These are phyloP conservation scores for Callorhinus ursinus DNA, from an alignment of 2,113 vertebrate species.

Conservation along the genomic window DNA sequence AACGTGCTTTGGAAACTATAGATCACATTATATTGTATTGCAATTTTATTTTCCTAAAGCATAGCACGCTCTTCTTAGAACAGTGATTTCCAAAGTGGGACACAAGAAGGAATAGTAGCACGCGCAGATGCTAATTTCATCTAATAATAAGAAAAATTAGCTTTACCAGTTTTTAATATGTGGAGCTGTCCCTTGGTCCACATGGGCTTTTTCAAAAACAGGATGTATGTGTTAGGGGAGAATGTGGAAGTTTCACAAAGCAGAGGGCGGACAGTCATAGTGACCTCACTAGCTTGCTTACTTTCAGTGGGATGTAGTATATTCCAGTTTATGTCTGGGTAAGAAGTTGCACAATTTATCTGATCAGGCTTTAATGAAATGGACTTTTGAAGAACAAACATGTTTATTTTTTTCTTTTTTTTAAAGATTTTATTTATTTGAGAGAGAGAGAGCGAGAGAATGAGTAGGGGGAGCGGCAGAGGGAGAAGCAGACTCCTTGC, in stretches of 20 bases:
- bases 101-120: neutral
- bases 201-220: neutral
- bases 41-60: neutral
- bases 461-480: too few species aligned
- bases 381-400: neutral
- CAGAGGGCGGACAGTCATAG: neutral
- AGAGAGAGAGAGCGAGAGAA: too few species aligned
- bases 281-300: neutral
- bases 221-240: neutral
- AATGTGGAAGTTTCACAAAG: neutral
- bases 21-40: neutral
- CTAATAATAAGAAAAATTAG: neutral
- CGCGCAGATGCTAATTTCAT: neutral
- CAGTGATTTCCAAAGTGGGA: neutral
- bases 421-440: too few species aligned
- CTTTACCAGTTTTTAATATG: neutral
- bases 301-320: neutral
- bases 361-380: neutral
- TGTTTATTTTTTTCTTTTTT: neutral
- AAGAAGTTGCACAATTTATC: neutral
- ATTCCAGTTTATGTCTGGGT: neutral
- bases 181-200: neutral
- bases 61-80: neutral
- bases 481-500: too few species aligned
- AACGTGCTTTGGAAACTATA: neutral